Base-by-base conservation (phyloP, 2,797 vertebrate species). In the Artibeus lituratus region DNA sequence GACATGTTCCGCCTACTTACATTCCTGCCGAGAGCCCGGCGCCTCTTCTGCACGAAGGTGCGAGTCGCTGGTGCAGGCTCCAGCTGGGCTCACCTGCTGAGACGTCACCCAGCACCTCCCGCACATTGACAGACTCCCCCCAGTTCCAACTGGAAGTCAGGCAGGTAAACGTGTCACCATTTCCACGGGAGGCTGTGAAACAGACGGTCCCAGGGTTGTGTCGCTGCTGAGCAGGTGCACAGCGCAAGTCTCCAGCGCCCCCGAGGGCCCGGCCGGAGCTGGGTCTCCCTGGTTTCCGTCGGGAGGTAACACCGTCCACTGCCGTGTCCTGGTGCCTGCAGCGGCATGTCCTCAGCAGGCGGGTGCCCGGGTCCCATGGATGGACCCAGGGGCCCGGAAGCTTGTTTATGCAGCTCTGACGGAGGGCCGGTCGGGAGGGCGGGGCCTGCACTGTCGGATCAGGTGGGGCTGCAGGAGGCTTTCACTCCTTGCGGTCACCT, bases 71-170 rank as follows among this genome's bases (percentile, higher is more conserved):
- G 47, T 10, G 32, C 2, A 73, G 29, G 21, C 70, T 82, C 69
- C 67, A 14, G 11, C 77, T 49, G 21, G 39, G 69, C 90, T n/a
- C 53, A 44, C 89, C 95, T 81, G 83, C 55, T 44, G 35, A 55
- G 67, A 2, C 8, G 37, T 55, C 84, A 1, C 62, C 7, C 76
- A 85, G 7, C 2, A 55, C 51, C n/a, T 67, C 57, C 87, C 39
- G 86, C 24, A 55, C 55, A 24, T 39, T 37, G 35, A 49, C 76
- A 55, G 83, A 74, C 47, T n/a, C 78, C 82, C 65, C 95, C 39
- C 24, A 15, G n/a, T 84, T 90, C 91, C 94, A 49, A 93, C 95
- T 92, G 92, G 95, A 83, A 72, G 42, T 35, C 82, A 80, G 83
- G 42, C 35, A 39, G 94, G 37, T 65, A 77, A 3, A 22, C 72